Base-by-base conservation (phyloP, 2,797 vertebrate genomes). In the Sardinella longiceps region DNA sequence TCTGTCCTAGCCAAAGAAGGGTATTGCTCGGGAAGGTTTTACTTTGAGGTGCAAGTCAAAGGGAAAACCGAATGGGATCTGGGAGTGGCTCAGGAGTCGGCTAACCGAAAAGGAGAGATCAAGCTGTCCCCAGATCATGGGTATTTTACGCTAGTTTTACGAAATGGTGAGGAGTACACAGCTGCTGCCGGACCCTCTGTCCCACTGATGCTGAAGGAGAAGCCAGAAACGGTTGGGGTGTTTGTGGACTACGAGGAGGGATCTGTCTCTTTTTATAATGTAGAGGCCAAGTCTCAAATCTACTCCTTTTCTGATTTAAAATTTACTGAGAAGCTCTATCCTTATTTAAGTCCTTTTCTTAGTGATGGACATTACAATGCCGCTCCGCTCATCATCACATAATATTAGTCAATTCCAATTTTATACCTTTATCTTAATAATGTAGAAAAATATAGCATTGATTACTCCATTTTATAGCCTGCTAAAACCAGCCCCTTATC, bases 21-120 rank as follows among this genome's bases (percentile, higher is more conserved):
- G 23, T 88, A 63, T 48, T 66, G 77, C 58, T 83, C 74, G n/a
- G 81, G 83, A 7, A 83, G 77, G 53, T 88, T 81, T 80, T 85
- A 88, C 81, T 88, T 33, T 45, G 85, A 85, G 33, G 81, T 88
- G 18, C 63, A 87, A 14, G 89, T 93, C 53, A 81, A 50, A 74
- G 89, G 88, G 43, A 84, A 88, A 1, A 87, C 85, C 1, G 87
- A 90, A 28, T 93, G 93, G 91, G 87, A 84, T 0, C 85, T 91
- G 18, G 91, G 93, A 4, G 87, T 91, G 74, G 91, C 89, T 45
- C 28, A 20, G 4, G 89, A 91, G 30, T 90, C 85, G 0, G 85
- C 90, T 45, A 82, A 81, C 5, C 80, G 90, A 77, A 90, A 88
- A 15, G 90, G 84, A 0, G 82, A 86, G 0, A 83, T 81, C 28